phyloP scores from a whole-genome alignment of 2,113 vertebrate genomes.

The Melanocharis versteri region DNA sequence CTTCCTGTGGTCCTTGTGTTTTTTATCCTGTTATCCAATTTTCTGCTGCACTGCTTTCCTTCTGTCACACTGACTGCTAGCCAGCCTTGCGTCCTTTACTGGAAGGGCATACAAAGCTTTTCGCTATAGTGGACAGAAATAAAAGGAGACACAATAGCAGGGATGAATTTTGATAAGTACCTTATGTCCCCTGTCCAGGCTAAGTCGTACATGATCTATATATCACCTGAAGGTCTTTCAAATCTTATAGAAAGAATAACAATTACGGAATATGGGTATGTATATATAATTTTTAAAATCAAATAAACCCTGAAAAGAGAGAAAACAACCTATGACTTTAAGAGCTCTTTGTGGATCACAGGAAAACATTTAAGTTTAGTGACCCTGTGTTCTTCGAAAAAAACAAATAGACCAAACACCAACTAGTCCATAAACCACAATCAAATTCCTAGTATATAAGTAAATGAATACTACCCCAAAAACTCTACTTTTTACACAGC shows the following conservation, averaged over 20 bases:
- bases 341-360: neutral
- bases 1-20: constrained; percentile 76
- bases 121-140: constrained; percentile 60
- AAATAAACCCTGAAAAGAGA: neutral
- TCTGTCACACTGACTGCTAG: constrained; percentile 78
- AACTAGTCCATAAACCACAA: neutral
- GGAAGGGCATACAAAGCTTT: constrained; percentile 62
- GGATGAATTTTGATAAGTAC: constrained; percentile 43
- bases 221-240: neutral
- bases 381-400: neutral
- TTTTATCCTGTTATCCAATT: constrained; percentile 83
- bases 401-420: neutral
- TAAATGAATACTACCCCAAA: neutral
- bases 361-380: neutral
- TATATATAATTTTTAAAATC: neutral
- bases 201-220: constrained; percentile 10
- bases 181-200: constrained; percentile 4
- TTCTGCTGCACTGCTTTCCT: constrained; percentile 79
- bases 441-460: neutral
- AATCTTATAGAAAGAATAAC: neutral
- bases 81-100: constrained; percentile 67
- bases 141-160: constrained; percentile 42
- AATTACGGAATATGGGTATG: neutral
- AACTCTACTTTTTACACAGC: neutral
- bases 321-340: neutral